Conservation (phyloP, 2,888 invertebrate species). For the Tromatobia lineatoria region DNA sequence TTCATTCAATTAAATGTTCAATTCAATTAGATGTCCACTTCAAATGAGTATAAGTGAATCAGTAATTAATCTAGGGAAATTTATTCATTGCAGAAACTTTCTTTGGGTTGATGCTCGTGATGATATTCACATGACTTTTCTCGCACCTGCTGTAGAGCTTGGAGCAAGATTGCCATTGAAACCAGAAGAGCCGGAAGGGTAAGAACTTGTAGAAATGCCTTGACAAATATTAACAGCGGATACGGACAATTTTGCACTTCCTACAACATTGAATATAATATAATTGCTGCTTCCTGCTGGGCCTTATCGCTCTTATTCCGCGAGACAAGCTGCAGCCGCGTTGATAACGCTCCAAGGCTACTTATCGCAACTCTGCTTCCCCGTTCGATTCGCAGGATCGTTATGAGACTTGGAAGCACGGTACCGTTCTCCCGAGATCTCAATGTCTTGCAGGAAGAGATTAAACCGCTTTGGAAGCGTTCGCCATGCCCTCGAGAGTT, state of each 20-base stretch:
- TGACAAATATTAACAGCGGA: neutral
- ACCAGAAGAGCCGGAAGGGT: constrained; percentile 96
- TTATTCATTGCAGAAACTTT: constrained; percentile 86
- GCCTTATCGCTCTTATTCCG: neutral
- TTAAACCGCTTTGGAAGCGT: constrained; percentile 92
- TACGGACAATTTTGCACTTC: constrained; percentile 8
- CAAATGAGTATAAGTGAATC: neutral
- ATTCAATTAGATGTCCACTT: neutral
- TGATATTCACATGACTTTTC: constrained; percentile 92
- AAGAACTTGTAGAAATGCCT: constrained; percentile 71
- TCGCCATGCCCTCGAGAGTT: constrained; percentile 93
- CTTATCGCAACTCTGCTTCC: constrained; percentile 34
- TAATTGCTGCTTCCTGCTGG: constrained; percentile 33
- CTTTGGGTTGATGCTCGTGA: constrained; percentile 92
- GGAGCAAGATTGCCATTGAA: constrained; percentile 94
- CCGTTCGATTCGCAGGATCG: constrained; percentile 87
- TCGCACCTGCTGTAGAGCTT: constrained; percentile 94
- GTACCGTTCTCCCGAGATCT: constrained; percentile 91
- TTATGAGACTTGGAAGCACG: constrained; percentile 93
- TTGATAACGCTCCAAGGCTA: constrained; percentile 25
- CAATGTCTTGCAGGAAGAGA: constrained; percentile 91
- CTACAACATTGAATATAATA: constrained; percentile 7
- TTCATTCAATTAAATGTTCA: neutral
- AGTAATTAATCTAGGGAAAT: neutral
- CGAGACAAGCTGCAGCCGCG: constrained; percentile 19